These are phyloP conservation scores for Sander lucioperca DNA, from an alignment of 2,113 vertebrate species.

Conservation along the genomic window DNA sequence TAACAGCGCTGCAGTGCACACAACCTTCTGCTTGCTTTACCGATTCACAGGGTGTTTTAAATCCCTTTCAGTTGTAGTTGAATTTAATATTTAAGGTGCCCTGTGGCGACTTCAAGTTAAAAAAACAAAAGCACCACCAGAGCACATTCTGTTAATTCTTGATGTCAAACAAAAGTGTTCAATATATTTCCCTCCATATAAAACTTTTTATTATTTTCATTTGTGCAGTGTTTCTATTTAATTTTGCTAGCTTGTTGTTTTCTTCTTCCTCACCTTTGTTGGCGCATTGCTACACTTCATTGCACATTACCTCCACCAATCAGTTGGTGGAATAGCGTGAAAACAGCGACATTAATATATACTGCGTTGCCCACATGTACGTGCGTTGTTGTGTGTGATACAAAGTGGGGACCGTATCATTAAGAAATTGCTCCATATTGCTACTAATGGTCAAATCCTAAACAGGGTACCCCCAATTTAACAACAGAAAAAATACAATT, in stretches of 20 bases:
- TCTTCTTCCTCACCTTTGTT: background rate
- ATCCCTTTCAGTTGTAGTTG: background rate
- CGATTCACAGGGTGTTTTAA: background rate
- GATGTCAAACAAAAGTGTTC: background rate
- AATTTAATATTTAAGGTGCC: background rate
- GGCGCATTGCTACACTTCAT: background rate
- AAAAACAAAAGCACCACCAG: background rate
- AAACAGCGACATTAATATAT: background rate
- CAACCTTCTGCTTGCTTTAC: conserved; percentile 17
- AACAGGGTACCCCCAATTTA: background rate
- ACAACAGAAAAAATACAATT: background rate
- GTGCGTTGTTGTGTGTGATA: background rate
- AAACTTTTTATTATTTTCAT: background rate
- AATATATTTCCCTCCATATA: background rate
- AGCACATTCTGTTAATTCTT: background rate
- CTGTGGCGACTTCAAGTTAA: background rate
- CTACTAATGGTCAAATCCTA: too few species aligned
- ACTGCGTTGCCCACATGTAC: background rate
- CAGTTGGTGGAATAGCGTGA: background rate
- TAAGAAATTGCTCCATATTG: background rate
- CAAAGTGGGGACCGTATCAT: background rate
- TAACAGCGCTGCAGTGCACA: conserved; percentile 18
- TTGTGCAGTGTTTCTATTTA: background rate
- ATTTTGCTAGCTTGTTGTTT: background rate
- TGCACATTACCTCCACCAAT: background rate